Evolutionary conservation across 2,888 invertebrate species (phyloP).

Genomic region (Rotaria magnacalcarata): DNA sequence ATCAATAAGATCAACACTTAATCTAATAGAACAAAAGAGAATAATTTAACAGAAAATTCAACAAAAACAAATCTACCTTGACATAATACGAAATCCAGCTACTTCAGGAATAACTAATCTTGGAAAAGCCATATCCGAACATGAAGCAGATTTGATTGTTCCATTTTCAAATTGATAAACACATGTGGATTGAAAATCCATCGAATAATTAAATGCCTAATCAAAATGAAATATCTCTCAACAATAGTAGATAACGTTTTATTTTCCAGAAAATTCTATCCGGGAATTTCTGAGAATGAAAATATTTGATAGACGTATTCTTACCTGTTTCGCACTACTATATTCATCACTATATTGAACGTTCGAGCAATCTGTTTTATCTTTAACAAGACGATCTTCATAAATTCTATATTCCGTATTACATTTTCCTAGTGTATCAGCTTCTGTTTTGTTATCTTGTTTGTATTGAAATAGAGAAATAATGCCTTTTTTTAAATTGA

Average conservation of each 20-base stretch:
- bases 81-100: constrained; percentile 26
- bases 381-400: constrained; percentile 8
- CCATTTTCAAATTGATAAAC: constrained; percentile 20
- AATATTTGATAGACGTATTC: no score
- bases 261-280: no score
- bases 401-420: constrained; percentile 3
- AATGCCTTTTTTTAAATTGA: constrained; percentile 36
- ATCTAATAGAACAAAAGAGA: not conserved
- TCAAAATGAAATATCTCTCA: no score
- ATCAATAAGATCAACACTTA: constrained; percentile 17
- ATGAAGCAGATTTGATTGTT: not conserved
- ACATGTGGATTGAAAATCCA: constrained; percentile 34
- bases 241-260: no score
- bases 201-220: not conserved
- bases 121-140: constrained; percentile 15
- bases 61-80: not conserved
- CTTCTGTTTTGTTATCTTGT: constrained; percentile 10
- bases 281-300: no score
- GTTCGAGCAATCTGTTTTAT: not conserved
- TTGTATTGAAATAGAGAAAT: constrained; percentile 17
- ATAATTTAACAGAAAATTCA: no score
- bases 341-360: constrained; percentile 17
- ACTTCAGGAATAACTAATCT: not conserved
- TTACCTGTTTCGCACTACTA: not conserved
- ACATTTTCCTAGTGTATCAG: constrained; percentile 28